Evolutionary conservation across 2,113 vertebrate species (phyloP).

Genomic region (Tiliqua scincoides): DNA sequence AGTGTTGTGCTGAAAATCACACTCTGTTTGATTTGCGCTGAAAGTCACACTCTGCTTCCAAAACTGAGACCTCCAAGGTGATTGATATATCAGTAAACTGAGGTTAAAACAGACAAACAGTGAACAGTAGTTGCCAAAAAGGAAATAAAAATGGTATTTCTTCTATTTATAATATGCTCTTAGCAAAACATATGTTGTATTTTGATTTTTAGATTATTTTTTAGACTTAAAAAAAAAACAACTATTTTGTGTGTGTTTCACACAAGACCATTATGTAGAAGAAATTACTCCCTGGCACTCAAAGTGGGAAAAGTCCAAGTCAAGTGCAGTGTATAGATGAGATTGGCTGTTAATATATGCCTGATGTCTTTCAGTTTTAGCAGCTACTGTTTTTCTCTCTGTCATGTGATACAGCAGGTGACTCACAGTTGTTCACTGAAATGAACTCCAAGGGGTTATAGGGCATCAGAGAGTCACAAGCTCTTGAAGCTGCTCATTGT

Average conservation of each 20-base stretch:
- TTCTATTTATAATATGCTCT: not conserved
- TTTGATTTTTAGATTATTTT: not conserved
- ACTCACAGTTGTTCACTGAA: rapidly evolving
- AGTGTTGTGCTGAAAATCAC: not conserved
- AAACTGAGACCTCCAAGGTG: no score
- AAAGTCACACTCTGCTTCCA: no score
- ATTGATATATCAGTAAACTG: no score
- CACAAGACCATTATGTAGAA: not conserved
- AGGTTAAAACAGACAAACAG: no score
- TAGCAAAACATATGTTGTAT: not conserved
- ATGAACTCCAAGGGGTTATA: not conserved
- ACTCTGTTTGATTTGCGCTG: no score
- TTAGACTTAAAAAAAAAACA: no score
- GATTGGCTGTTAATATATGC: slow-evolving; percentile 49
- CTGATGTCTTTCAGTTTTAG: slow-evolving; percentile 53
- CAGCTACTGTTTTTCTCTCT: not conserved
- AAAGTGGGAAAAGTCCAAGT: not conserved
- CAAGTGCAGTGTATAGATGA: slow-evolving; percentile 50
- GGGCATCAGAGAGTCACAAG: not conserved
- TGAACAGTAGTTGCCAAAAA: no score
- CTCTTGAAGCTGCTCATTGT: not conserved
- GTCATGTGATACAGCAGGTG: not conserved
- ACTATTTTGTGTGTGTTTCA: not conserved
- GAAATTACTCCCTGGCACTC: not conserved
- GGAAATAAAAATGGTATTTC: not conserved